phyloP scores from a whole-genome alignment of 1,140 invertebrate genomes.

The Mylabris phalerata region DNA sequence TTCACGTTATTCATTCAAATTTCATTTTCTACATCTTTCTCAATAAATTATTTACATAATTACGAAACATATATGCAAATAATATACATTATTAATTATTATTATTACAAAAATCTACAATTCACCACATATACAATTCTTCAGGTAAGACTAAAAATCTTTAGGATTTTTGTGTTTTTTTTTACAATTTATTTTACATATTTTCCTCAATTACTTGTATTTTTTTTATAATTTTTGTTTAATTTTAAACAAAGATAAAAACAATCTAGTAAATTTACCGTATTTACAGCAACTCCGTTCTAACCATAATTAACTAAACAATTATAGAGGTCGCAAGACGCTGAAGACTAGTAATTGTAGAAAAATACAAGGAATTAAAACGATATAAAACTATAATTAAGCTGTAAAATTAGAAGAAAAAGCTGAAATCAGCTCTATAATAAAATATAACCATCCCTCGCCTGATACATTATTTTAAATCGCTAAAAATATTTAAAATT shows the following conservation, averaged over 20 bases:
- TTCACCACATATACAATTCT: conserved; percentile 19
- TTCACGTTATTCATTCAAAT: conserved; percentile 2
- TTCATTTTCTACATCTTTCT: background rate
- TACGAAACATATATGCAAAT: conserved; percentile 17
- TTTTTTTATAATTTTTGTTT: background rate
- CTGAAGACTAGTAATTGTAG: conserved; percentile 3
- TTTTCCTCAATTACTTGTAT: background rate
- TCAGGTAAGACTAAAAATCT: conserved; percentile 7
- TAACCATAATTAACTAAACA: conserved; percentile 3
- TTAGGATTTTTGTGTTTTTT: conserved; percentile 2
- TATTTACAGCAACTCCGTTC: background rate
- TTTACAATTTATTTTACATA: conserved; percentile 18
- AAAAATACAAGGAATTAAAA: conserved; percentile 4
- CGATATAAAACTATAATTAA: background rate
- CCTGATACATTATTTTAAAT: background rate
- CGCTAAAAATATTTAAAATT: background rate
- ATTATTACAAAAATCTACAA: conserved; percentile 23
- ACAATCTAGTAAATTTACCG: conserved; percentile 1
- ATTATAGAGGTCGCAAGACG: conserved; percentile 1
- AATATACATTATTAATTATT: conserved; percentile 24
- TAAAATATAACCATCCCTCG: background rate
- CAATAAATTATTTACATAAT: conserved; percentile 17
- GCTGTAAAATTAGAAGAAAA: no score
- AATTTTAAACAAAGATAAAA: background rate
- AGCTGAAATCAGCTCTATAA: no score